These are phyloP conservation scores for Fregata magnificens DNA, from an alignment of 2,113 vertebrate genomes.

Conservation along the genomic window DNA sequence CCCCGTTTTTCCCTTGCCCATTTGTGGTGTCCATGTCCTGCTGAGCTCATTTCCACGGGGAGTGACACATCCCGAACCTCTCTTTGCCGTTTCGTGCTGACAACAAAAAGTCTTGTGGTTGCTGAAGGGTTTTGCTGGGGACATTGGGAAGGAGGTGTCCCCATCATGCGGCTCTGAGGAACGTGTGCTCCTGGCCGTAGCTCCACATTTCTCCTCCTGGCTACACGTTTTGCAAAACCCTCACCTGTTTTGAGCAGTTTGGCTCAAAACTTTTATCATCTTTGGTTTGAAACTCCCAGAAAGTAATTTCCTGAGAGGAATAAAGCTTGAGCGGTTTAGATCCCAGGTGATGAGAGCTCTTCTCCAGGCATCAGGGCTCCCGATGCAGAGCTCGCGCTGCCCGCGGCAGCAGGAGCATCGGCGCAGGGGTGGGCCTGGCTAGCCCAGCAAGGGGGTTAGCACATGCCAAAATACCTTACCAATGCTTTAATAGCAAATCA, in stretches of 20 bases:
- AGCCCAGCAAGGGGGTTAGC: not conserved
- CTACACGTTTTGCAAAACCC: not conserved
- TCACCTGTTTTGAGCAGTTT: not conserved
- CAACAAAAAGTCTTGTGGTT: not conserved
- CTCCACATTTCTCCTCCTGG: not conserved
- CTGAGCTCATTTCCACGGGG: not conserved
- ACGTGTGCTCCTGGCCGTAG: not conserved
- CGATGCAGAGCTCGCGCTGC: too few species aligned
- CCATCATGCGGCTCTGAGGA: not conserved
- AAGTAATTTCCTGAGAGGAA: not conserved
- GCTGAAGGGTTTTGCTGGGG: not conserved
- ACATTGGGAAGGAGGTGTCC: not conserved
- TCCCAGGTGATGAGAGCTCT: not conserved
- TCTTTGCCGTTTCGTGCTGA: not conserved
- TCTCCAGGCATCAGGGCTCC: too few species aligned
- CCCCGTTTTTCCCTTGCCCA: not conserved
- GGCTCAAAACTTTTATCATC: not conserved
- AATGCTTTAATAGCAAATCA: not conserved
- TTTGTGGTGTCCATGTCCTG: not conserved
- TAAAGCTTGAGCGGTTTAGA: not conserved
- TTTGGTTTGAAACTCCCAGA: not conserved
- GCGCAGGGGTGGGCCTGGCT: not conserved
- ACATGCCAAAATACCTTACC: constrained; percentile 48
- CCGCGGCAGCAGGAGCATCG: too few species aligned
- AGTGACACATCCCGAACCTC: not conserved